phyloP scores from a whole-genome alignment of 2,797 vertebrate genomes.

The Lutjanus campechanus region DNA sequence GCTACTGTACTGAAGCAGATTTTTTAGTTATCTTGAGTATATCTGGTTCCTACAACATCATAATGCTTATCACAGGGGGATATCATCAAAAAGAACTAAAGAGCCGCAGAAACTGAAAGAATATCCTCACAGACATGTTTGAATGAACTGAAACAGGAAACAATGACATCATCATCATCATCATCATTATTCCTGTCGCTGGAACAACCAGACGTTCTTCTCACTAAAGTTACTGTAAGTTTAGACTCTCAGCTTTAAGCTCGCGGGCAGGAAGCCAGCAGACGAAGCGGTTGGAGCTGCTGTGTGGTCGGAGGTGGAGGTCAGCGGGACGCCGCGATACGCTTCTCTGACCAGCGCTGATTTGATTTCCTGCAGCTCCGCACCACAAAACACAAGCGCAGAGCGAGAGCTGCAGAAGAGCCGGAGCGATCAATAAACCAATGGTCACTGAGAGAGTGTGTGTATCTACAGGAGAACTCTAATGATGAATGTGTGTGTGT shows the following conservation, averaged over 20 bases:
- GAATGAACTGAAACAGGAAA: too few species aligned
- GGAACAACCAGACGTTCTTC: background rate
- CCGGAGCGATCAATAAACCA: slow-evolving; percentile 23
- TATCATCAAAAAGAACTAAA: too few species aligned
- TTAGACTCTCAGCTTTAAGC: too few species aligned
- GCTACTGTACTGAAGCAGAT: too few species aligned
- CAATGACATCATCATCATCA: background rate
- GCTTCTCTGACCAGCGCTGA: slow-evolving; percentile 25
- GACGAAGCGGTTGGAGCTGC: background rate
- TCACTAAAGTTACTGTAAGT: background rate
- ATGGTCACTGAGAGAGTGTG: background rate
- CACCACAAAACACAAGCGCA: slow-evolving; percentile 10
- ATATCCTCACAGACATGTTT: too few species aligned
- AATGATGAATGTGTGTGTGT: background rate
- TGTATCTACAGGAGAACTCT: too few species aligned
- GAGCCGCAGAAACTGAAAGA: too few species aligned
- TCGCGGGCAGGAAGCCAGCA: background rate
- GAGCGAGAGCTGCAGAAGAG: background rate
- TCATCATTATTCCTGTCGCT: background rate
- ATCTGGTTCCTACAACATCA: too few species aligned
- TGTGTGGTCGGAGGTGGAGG: background rate
- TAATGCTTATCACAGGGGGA: too few species aligned
- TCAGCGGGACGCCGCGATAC: background rate
- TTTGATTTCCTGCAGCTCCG: slow-evolving; percentile 46
- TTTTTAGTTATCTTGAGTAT: too few species aligned